Conservation (phyloP, 2,888 invertebrate species). For the Drosophila merina region DNA sequence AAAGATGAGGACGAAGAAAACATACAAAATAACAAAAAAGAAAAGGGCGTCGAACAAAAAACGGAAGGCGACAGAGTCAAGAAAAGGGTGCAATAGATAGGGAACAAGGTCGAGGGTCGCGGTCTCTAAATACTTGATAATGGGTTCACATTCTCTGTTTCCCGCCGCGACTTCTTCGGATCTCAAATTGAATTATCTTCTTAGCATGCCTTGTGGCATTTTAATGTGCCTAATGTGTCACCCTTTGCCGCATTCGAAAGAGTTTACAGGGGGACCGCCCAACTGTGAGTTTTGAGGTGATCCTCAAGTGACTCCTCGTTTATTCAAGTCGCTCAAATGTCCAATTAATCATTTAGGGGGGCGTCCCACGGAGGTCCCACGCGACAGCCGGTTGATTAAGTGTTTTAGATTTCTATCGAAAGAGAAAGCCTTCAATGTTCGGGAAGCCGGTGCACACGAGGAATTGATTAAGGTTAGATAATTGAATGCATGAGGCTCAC, state of each 20-base stretch:
- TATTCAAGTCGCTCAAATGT: slow-evolving; percentile 72
- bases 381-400: slow-evolving; percentile 71
- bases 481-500: not conserved
- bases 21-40: slow-evolving; percentile 20
- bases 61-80: slow-evolving; percentile 45
- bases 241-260: slow-evolving; percentile 53
- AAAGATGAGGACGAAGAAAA: slow-evolving; percentile 50
- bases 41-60: slow-evolving; percentile 43
- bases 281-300: slow-evolving; percentile 26
- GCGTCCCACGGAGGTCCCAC: slow-evolving; percentile 10
- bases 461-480: slow-evolving; percentile 41
- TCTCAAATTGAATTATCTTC: slow-evolving; percentile 63
- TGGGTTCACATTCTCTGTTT: slow-evolving; percentile 61
- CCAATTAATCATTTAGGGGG: slow-evolving; percentile 70
- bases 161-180: slow-evolving; percentile 49
- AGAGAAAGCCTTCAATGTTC: slow-evolving; percentile 14
- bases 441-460: slow-evolving; percentile 30
- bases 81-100: slow-evolving; percentile 60
- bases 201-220: slow-evolving; percentile 68
- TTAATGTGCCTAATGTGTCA: slow-evolving; percentile 76
- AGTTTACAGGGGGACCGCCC: slow-evolving; percentile 73
- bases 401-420: slow-evolving; percentile 27
- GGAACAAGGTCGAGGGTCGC: slow-evolving; percentile 55
- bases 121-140: slow-evolving; percentile 69
- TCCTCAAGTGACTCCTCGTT: slow-evolving; percentile 55